phyloP scores from a whole-genome alignment of 2,888 invertebrate species.

The Hoplodrina blanda region DNA sequence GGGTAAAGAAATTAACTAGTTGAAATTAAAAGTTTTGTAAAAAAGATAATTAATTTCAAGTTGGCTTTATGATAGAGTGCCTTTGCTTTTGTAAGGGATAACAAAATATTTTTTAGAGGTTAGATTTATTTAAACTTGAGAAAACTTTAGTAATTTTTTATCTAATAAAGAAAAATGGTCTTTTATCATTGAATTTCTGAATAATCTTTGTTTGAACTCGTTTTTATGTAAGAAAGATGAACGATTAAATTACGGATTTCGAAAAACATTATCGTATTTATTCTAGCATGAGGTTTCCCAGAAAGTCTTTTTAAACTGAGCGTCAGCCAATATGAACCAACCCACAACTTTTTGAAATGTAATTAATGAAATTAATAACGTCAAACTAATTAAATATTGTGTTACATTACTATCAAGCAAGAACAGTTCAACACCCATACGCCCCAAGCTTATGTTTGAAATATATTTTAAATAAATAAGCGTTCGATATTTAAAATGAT shows the following conservation, averaged over 20 bases:
- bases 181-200: conserved; percentile 16
- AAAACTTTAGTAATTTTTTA: conserved; percentile 19
- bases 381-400: too few relatives aligned
- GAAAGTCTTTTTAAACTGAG: background rate
- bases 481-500: too few relatives aligned
- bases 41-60: conserved; percentile 31
- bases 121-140: background rate
- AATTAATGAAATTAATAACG: too few relatives aligned
- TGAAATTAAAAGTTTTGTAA: conserved; percentile 12
- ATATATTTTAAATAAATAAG: too few relatives aligned
- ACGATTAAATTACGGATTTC: background rate
- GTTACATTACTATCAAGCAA: too few relatives aligned
- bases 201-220: conserved; percentile 4
- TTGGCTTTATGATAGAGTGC: conserved; percentile 19
- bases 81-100: conserved; percentile 24
- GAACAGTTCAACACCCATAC: too few relatives aligned
- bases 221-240: background rate
- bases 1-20: conserved; percentile 7
- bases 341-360: too few relatives aligned
- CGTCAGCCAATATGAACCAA: too few relatives aligned
- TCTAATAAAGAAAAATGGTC: background rate
- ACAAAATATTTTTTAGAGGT: conserved; percentile 3
- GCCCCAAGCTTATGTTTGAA: too few relatives aligned
- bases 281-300: background rate
- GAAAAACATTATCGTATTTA: background rate